Evolutionary conservation across 1,140 invertebrate genomes (phyloP).

Genomic region (Pseudomyrmex dendroicus): DNA sequence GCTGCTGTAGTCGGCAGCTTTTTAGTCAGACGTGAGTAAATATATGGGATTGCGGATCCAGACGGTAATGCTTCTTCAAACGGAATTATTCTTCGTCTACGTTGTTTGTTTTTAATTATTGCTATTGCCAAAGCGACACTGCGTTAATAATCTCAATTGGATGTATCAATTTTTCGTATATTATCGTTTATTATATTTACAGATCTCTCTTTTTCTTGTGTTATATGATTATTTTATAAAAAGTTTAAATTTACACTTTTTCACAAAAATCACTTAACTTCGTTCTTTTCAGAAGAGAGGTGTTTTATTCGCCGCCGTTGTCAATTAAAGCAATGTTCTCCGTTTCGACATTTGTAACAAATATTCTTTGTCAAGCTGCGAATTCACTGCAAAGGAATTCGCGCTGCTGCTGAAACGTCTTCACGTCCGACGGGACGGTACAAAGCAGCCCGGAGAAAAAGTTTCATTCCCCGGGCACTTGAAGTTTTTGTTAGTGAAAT

Average conservation of each 20-base stretch:
- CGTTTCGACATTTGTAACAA: conserved; percentile 32
- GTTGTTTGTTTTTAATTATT: background rate
- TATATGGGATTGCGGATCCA: background rate
- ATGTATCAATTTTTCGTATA: background rate
- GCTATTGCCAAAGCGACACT: background rate
- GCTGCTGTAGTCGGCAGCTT: background rate
- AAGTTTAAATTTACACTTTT: no score
- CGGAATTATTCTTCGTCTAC: background rate
- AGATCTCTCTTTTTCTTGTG: background rate
- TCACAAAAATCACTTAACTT: background rate
- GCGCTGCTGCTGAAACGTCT: conserved; percentile 40
- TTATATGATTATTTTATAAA: no score
- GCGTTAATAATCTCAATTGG: background rate
- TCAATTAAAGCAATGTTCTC: conserved; percentile 31
- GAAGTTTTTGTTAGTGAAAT: conserved; percentile 74
- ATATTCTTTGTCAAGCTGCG: conserved; percentile 51
- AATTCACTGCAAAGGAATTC: conserved; percentile 62
- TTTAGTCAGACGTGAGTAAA: conserved; percentile 30
- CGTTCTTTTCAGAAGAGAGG: background rate
- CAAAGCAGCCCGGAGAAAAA: conserved; percentile 67
- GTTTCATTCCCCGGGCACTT: conserved; percentile 65
- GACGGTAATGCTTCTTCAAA: background rate
- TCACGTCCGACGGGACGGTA: conserved; percentile 59
- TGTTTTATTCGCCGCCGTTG: background rate
- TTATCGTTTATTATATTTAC: background rate